Percentiles rank a stretch among this genome's conserved stretches.
phyloP scores from a whole-genome alignment of 2,797 vertebrate genomes.

The Sciurus vulgaris region DNA sequence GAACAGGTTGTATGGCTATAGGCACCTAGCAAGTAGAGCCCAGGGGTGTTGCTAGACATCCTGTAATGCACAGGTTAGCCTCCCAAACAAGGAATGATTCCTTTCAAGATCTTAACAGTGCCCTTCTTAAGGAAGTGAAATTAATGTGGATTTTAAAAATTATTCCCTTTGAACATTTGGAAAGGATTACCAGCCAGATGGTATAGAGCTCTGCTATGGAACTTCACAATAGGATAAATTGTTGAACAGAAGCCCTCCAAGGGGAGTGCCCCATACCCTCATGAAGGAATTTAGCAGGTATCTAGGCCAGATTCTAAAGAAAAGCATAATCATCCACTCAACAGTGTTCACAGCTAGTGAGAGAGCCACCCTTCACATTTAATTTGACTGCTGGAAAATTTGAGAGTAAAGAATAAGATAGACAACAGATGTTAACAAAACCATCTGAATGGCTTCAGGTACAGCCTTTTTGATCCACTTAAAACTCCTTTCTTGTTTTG shows the following conservation, averaged over 20 bases:
- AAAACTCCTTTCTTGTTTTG: constrained; percentile 34
- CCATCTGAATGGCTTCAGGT: not conserved
- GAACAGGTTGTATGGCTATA: not conserved
- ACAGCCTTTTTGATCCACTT: not conserved
- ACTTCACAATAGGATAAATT: not conserved
- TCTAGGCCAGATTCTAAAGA: not conserved
- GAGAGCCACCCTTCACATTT: not conserved
- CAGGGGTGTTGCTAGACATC: not conserved
- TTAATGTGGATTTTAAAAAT: not conserved
- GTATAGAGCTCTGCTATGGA: not conserved
- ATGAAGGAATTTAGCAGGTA: not conserved
- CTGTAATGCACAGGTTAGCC: not conserved
- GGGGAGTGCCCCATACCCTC: not conserved
- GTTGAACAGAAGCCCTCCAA: not conserved
- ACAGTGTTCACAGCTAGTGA: not conserved
- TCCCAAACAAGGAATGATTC: not conserved
- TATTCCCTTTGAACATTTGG: not conserved
- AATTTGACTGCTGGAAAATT: constrained; percentile 4
- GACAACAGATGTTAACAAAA: constrained; percentile 16
- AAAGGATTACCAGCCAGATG: constrained; percentile 29
- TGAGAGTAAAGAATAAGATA: not conserved
- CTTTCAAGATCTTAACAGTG: not conserved
- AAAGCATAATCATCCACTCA: not conserved
- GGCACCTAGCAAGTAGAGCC: not conserved
- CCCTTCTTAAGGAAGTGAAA: constrained; percentile 21